These are phyloP conservation scores for Ispidina lecontei DNA, from an alignment of 2,797 vertebrate genomes.

Conservation along the genomic window DNA sequence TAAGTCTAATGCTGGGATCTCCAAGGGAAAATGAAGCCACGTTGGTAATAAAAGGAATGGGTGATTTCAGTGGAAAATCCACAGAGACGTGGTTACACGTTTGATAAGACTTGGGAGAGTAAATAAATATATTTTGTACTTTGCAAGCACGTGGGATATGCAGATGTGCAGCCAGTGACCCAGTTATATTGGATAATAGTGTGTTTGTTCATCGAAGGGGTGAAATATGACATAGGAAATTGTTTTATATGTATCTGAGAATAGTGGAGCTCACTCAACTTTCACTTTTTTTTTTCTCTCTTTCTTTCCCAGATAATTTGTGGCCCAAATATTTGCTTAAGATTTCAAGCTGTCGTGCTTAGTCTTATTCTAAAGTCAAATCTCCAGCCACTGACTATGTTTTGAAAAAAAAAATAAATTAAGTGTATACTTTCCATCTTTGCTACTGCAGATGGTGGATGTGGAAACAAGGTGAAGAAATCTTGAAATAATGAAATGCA, in stretches of 20 bases:
- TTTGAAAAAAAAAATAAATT: neutral
- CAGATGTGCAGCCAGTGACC: neutral
- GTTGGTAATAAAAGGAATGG: neutral
- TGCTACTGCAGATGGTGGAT: neutral
- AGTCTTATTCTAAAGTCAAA: neutral
- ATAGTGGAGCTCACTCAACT: neutral
- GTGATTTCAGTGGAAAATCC: neutral
- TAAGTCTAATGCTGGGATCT: neutral
- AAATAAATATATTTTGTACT: neutral
- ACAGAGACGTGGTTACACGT: neutral
- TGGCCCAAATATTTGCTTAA: neutral
- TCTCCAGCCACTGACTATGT: neutral
- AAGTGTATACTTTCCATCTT: neutral
- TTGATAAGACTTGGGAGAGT: neutral
- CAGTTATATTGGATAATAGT: neutral
- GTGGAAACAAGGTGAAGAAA: neutral
- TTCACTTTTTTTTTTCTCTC: neutral
- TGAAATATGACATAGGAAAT: neutral
- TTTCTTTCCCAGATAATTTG: neutral
- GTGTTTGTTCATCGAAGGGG: neutral
- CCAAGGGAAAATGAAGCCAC: slow-evolving; percentile 6
- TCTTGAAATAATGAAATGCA: neutral
- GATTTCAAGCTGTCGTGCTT: neutral
- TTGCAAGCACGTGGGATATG: neutral
- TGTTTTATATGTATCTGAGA: neutral